Evolutionary conservation across 37 sponge, comb jelly and placozoan genomes (phyloP), one percentile per base, ranked within the genome.

Genomic region (Chondrosia reniformis): DNA sequence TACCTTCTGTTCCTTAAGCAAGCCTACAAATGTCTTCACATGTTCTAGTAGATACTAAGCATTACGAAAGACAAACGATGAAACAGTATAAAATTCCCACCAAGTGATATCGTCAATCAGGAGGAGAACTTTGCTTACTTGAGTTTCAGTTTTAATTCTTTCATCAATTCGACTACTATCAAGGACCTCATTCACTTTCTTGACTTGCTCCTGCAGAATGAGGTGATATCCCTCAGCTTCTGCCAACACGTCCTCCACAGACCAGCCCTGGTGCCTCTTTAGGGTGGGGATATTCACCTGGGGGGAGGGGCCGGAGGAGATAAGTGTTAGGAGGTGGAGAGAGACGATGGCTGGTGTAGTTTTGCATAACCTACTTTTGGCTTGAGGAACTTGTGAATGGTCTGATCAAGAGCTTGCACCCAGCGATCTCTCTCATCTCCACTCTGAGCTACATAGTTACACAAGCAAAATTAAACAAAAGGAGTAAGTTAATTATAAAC

Each of bases 351-450:
- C n/a, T n/a, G n/a, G n/a, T n/a, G n/a, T n/a, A n/a, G n/a, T n/a
- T n/a, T n/a, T n/a, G n/a, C n/a, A n/a, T n/a, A n/a, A n/a, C n/a
- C n/a, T n/a, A n/a, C n/a, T n/a, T n/a, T n/a, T n/a, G n/a, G n/a
- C 84, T 88, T 8, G 49, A 73, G 19, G 0, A 84, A 78, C 0
- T 59, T 41, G 7, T 52, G 63, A 15, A 97, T 94, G 31, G 90
- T 87, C 27, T 84, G 66, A 30, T 97, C 90, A 46, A 97, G 76
- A 21, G 94, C 82, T 38, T 81, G 71, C 41, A 94, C 84, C 98
- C 98, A 97, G 32, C 83, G 64, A 63, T 97, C 92, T 21, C 90
- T 75, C 55, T 97, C 98, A 46, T 94, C 92, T 22, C 74, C 52
- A 46, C 84, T 82, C 37, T 90, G 96, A 32, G 89, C 92, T 89